Percentiles rank a stretch among this genome's conserved stretches.
Conservation (phyloP, 1,140 invertebrate species). For the Nilaparvata lugens region DNA sequence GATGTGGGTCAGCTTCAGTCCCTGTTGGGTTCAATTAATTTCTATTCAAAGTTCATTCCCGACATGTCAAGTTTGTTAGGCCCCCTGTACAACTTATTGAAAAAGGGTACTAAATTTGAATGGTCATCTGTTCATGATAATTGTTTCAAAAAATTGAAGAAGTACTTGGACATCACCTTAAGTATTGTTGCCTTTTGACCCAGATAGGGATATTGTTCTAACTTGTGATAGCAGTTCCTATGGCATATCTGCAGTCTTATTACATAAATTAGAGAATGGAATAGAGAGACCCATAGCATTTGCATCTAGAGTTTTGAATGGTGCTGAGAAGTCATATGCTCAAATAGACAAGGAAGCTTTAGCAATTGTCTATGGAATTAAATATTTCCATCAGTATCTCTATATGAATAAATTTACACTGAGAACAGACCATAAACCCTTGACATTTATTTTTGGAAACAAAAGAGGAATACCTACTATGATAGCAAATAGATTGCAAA, state of each 20-base stretch:
- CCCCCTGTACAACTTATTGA: constrained; percentile 29
- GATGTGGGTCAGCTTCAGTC: constrained; percentile 24
- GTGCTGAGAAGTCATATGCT: no score
- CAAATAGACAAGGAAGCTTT: no score
- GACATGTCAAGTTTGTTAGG: constrained; percentile 23
- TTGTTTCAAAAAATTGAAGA: not conserved
- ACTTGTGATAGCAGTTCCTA: no score
- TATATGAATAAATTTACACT: constrained; percentile 36
- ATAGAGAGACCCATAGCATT: no score
- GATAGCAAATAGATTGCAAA: constrained; percentile 28
- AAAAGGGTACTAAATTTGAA: constrained; percentile 17
- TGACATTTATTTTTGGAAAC: constrained; percentile 34
- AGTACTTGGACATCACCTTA: not conserved
- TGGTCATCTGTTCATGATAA: constrained; percentile 19
- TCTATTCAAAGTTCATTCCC: constrained; percentile 29
- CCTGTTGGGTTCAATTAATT: constrained; percentile 31
- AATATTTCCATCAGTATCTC: constrained; percentile 22
- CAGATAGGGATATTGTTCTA: no score
- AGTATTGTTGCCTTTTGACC: not conserved
- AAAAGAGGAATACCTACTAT: constrained; percentile 30
- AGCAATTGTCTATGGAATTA: no score
- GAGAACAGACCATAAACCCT: constrained; percentile 40
- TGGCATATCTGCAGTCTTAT: no score
- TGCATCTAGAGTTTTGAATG: no score
- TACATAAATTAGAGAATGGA: no score